These are phyloP conservation scores for Hippocampus comes DNA, from an alignment of 2,113 vertebrate genomes.

Conservation along the genomic window DNA sequence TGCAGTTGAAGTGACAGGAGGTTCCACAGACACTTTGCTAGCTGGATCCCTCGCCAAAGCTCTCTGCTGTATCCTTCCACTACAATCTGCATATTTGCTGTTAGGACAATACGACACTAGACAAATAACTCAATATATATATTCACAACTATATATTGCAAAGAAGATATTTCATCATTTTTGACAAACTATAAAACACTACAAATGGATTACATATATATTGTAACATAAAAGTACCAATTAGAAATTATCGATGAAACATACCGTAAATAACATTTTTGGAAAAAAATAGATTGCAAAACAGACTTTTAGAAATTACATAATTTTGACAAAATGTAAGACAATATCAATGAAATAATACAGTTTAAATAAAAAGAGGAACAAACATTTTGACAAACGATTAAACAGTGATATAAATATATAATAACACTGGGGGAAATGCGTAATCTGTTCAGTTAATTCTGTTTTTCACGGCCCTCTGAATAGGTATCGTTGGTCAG, in stretches of 20 bases:
- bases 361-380: not conserved
- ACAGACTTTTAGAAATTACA: not conserved
- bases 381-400: not conserved
- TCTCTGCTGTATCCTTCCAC: conserved; percentile 96
- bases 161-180: not conserved
- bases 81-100: not conserved
- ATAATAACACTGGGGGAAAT: not conserved
- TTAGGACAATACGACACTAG: not conserved
- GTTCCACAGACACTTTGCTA: conserved; percentile 86
- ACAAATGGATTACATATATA: no score
- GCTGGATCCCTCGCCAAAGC: conserved; percentile 93
- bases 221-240: no score
- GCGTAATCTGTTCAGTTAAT: no score
- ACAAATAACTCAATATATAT: not conserved
- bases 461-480: no score
- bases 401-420: not conserved
- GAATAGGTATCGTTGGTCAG: no score
- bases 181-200: no score
- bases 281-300: not conserved
- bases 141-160: not conserved
- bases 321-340: not conserved
- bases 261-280: no score
- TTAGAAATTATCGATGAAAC: no score
- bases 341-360: not conserved
- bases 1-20: conserved; percentile 84